Evolutionary conservation across 2,113 vertebrate genomes (phyloP).

Genomic region (Pogonocichla stellata): DNA sequence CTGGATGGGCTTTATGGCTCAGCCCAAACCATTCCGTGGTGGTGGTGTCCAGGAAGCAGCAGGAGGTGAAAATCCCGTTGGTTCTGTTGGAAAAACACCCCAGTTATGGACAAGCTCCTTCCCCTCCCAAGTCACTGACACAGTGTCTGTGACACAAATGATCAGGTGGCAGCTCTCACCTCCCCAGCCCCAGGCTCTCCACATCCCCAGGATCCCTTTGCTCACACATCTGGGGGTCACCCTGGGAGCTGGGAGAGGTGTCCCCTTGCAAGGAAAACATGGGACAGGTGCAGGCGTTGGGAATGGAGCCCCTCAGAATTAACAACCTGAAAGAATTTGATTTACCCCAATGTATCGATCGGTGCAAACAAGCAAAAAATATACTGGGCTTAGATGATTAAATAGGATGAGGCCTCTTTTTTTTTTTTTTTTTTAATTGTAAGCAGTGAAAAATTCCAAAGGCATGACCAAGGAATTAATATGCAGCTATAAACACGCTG

Average conservation of each 20-base stretch:
- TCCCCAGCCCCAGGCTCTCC: background rate
- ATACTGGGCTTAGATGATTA: background rate
- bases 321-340: background rate
- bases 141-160: background rate
- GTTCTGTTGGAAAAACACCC: accelerated
- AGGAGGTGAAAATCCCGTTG: background rate
- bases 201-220: slow-evolving; percentile 12
- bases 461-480: background rate
- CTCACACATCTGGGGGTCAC: background rate
- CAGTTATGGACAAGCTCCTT: accelerated
- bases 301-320: background rate
- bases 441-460: background rate
- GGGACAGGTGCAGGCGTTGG: slow-evolving; percentile 36
- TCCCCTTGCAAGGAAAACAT: slow-evolving; percentile 62
- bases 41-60: background rate
- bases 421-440: background rate
- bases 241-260: background rate
- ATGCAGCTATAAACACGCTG: slow-evolving; percentile 4
- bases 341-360: background rate
- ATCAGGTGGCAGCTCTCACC: background rate
- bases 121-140: accelerated
- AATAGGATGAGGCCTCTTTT: background rate
- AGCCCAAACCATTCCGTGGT: background rate
- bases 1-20: background rate
- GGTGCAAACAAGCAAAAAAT: background rate